Conservation (phyloP, 1,140 invertebrate species). For the Ips typographus region DNA sequence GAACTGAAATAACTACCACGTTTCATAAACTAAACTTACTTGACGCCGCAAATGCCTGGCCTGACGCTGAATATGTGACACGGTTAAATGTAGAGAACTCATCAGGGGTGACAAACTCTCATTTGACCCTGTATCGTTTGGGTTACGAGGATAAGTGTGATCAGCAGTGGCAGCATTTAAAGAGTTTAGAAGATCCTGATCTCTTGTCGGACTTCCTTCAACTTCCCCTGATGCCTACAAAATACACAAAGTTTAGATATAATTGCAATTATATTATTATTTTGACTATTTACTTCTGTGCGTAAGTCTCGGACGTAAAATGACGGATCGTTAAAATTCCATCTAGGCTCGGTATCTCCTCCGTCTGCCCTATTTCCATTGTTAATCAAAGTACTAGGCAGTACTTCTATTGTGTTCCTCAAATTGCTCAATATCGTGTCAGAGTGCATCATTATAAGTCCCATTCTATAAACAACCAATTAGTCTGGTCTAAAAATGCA, state of each 20-base stretch:
- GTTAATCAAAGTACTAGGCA: conserved; percentile 31
- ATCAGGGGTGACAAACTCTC: conserved; percentile 46
- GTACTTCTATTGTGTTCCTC: conserved; percentile 42
- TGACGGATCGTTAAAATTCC: conserved; percentile 40
- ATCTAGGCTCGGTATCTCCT: conserved; percentile 19
- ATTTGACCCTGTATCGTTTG: conserved; percentile 29
- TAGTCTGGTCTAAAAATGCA: neutral
- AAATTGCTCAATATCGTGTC: conserved; percentile 48
- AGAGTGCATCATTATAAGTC: conserved; percentile 49
- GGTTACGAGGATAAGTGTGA: conserved; percentile 50
- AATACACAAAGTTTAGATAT: no score
- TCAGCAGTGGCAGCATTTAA: conserved; percentile 43
- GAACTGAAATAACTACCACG: no score
- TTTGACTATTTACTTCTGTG: conserved; percentile 7
- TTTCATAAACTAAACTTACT: conserved; percentile 4
- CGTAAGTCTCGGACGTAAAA: conserved; percentile 44
- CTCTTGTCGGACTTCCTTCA: neutral
- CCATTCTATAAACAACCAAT: conserved; percentile 32
- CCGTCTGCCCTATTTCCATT: conserved; percentile 3
- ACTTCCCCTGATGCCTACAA: no score
- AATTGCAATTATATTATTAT: no score
- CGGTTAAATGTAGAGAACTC: conserved; percentile 47
- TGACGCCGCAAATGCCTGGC: conserved; percentile 45
- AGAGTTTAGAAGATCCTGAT: conserved; percentile 9
- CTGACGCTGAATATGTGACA: conserved; percentile 48